Conservation (phyloP, 1,140 invertebrate genomes). For the Drosophila teissieri region DNA sequence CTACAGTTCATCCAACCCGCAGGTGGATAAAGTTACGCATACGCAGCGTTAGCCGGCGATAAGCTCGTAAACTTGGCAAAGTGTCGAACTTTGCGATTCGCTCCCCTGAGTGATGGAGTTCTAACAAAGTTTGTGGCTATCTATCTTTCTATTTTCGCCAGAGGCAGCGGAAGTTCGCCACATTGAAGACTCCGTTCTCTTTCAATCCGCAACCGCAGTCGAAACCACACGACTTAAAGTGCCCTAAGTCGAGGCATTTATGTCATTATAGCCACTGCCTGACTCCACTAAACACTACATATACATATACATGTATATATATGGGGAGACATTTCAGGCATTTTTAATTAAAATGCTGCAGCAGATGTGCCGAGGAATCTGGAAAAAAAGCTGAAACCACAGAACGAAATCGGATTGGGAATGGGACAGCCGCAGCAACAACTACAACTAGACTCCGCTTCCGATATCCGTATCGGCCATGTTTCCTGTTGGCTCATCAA, state of each 20-base stretch:
- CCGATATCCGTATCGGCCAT: conserved; percentile 54
- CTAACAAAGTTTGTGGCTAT: conserved; percentile 36
- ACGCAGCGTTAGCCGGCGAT: conserved; percentile 41
- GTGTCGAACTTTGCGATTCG: conserved; percentile 10
- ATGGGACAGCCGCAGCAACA: conserved; percentile 10
- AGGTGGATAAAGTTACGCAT: conserved; percentile 43
- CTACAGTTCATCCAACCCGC: conserved; percentile 52
- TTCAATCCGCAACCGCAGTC: conserved; percentile 31
- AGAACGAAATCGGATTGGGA: conserved; percentile 28
- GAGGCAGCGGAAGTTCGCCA: conserved; percentile 23
- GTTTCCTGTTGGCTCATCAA: conserved; percentile 75
- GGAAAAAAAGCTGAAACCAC: conserved; percentile 64
- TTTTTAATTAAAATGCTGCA: conserved; percentile 75
- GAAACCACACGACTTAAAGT: conserved; percentile 54
- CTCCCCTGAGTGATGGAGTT: conserved; percentile 32
- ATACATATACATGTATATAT: too few species aligned
- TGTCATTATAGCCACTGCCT: conserved; percentile 51
- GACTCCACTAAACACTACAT: neutral
- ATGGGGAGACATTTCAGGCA: conserved; percentile 40
- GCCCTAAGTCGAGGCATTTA: conserved; percentile 52
- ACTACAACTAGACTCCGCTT: conserved; percentile 41
- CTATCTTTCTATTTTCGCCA: conserved; percentile 19
- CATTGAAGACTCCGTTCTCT: conserved; percentile 29
- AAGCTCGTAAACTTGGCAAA: conserved; percentile 32
- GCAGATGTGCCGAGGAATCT: conserved; percentile 42